A percentile compares a stretch with the other conserved stretches of the same genome.
Evolutionary conservation across 1,140 invertebrate species (phyloP).

Genomic region (Drosophila ercepeae): DNA sequence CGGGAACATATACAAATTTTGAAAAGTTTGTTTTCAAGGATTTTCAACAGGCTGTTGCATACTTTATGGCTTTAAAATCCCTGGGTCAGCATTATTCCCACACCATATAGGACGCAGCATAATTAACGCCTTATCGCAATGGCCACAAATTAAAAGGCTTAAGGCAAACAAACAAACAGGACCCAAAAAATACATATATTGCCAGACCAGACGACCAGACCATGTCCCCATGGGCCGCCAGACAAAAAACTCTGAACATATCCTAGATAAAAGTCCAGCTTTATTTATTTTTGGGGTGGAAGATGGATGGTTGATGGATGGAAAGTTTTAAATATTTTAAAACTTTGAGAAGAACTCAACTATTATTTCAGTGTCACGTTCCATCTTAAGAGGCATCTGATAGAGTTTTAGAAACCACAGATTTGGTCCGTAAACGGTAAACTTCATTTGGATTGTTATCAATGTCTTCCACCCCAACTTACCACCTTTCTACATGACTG

Average conservation of each 20-base stretch:
- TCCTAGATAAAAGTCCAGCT: constrained; percentile 49
- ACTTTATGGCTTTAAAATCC: constrained; percentile 26
- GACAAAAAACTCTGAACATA: constrained; percentile 39
- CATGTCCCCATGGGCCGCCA: constrained; percentile 41
- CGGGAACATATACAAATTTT: not conserved
- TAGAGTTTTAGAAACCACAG: not conserved
- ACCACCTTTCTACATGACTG: constrained; percentile 42
- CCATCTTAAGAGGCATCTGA: too few relatives aligned
- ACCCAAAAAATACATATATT: constrained; percentile 6
- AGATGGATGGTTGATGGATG: too few relatives aligned
- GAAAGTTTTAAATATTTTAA: not conserved
- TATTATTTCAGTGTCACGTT: not conserved
- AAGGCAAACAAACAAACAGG: constrained; percentile 20
- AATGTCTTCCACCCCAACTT: constrained; percentile 2
- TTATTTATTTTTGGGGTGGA: constrained; percentile 30
- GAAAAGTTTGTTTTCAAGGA: constrained; percentile 3
- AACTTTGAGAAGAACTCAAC: not conserved
- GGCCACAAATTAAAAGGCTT: constrained; percentile 68
- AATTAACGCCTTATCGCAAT: constrained; percentile 68
- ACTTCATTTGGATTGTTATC: constrained; percentile 1
- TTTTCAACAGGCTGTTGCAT: constrained; percentile 40
- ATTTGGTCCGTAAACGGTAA: not conserved
- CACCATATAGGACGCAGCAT: constrained; percentile 16
- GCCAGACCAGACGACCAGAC: constrained; percentile 23
- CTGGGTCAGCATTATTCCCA: not conserved